Evolutionary conservation across 2,888 invertebrate genomes (phyloP).

Genomic region (Argyresthia goedartella): DNA sequence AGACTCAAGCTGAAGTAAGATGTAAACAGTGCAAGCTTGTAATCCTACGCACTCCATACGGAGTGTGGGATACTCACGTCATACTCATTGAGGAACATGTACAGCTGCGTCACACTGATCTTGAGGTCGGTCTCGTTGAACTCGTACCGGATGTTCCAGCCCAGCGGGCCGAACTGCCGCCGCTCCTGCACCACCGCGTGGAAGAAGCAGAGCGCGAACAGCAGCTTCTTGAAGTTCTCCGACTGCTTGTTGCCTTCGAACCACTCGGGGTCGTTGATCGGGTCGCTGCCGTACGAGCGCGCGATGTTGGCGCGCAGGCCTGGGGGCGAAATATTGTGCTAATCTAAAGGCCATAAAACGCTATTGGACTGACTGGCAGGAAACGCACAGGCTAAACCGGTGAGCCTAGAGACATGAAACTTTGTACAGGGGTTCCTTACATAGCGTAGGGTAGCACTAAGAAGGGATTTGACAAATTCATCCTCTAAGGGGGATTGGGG

Average conservation of each 20-base stretch:
- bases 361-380: too few species aligned
- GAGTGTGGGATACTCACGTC: constrained; percentile 70
- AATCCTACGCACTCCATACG: too few species aligned
- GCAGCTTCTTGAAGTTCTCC: constrained; percentile 83
- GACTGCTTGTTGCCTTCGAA: constrained; percentile 86
- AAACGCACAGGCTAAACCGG: too few species aligned
- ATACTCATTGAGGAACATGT: constrained; percentile 88
- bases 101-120: constrained; percentile 89
- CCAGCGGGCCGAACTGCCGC: constrained; percentile 91
- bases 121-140: constrained; percentile 95
- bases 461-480: too few species aligned
- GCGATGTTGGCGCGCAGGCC: constrained; percentile 84
- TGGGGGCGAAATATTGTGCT: constrained; percentile 12
- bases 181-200: constrained; percentile 94
- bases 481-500: too few species aligned
- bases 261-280: constrained; percentile 89
- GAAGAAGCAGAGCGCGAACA: constrained; percentile 93
- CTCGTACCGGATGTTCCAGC: constrained; percentile 96
- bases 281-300: constrained; percentile 88
- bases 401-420: too few species aligned
- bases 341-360: too few species aligned
- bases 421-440: too few species aligned
- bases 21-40: too few species aligned
- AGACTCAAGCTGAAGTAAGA: too few species aligned
- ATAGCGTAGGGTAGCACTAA: too few species aligned